These are phyloP conservation scores for Saguinus midas DNA, from an alignment of 2,113 vertebrate genomes.

Conservation along the genomic window DNA sequence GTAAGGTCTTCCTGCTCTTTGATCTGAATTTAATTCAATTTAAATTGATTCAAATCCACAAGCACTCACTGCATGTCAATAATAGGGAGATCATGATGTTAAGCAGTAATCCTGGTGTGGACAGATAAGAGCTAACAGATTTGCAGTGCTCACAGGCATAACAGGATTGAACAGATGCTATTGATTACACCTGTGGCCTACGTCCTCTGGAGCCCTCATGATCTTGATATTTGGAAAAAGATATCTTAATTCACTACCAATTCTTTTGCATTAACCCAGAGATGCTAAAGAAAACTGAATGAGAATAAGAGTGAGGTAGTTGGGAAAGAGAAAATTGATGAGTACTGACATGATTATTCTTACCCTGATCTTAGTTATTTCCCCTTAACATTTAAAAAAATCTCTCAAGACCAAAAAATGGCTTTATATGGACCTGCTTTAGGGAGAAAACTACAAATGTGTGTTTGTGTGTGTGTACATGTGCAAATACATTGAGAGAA, in stretches of 20 bases:
- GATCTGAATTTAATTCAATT: conserved; percentile 8
- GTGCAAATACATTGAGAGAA: neutral
- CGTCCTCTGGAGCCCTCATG: neutral
- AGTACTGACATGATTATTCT: neutral
- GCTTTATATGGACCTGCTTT: neutral
- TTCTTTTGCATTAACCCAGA: neutral
- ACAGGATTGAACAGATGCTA: neutral
- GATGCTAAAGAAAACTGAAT: conserved; percentile 11
- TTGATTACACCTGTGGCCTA: neutral
- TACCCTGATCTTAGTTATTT: neutral
- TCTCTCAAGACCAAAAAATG: neutral
- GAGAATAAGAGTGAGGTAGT: neutral
- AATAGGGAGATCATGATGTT: neutral
- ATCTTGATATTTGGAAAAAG: neutral
- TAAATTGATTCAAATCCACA: neutral
- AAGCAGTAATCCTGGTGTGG: neutral
- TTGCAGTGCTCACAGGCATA: neutral
- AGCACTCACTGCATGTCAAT: neutral
- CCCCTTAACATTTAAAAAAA: neutral
- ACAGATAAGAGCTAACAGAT: neutral
- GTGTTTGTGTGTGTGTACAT: neutral
- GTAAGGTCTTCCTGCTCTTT: neutral
- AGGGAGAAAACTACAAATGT: neutral
- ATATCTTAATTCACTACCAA: conserved; percentile 10
- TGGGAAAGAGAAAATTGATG: neutral